phyloP scores from a whole-genome alignment of 23 tunicate genomes.

The Ascidia mentula region DNA sequence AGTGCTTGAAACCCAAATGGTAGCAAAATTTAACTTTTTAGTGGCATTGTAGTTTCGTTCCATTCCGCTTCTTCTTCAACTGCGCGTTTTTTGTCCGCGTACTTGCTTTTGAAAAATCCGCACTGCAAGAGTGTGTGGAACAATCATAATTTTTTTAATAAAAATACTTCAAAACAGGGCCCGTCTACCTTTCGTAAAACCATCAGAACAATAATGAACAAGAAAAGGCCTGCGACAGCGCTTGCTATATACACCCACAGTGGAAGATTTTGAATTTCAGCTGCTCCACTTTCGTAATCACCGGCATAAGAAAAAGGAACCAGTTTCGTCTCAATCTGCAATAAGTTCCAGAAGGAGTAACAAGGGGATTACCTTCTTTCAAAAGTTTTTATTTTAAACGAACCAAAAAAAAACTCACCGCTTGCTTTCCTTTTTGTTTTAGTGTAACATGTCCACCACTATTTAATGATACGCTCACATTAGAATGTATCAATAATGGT shows the following conservation, averaged over 20 bases:
- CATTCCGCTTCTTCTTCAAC: conserved; percentile 42
- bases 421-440: not conserved
- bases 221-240: conserved; percentile 16
- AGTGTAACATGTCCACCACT: not conserved
- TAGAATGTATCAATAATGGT: not conserved
- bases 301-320: not conserved
- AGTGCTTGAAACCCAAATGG: too few relatives aligned
- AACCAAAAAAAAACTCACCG: not conserved
- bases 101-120: conserved; percentile 56
- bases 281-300: not conserved
- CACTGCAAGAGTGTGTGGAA: not conserved
- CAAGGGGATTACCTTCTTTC: not conserved
- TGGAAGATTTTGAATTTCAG: not conserved
- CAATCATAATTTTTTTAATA: not conserved
- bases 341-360: not conserved
- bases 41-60: conserved; percentile 11
- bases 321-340: not conserved
- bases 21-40: not conserved
- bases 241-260: conserved; percentile 44
- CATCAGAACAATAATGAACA: conserved; percentile 15
- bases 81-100: conserved; percentile 41
- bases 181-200: conserved; percentile 21
- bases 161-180: not conserved
- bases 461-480: not conserved
- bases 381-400: not conserved